Conservation (phyloP, 2,888 invertebrate genomes). For the Epsilonema sp. region DNA sequence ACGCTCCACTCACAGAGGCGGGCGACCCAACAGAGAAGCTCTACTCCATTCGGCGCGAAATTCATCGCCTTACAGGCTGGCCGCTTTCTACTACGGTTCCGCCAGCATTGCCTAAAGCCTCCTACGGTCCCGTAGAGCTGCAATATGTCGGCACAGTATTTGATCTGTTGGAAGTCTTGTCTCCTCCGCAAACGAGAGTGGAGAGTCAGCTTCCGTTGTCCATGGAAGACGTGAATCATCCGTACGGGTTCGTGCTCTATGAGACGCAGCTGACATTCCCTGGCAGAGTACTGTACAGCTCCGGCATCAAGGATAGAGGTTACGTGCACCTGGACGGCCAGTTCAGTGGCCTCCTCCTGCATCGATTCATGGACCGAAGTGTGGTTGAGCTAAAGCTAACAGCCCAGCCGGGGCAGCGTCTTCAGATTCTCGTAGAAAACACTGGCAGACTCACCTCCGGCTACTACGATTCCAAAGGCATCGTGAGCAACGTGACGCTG, state of each 20-base stretch:
- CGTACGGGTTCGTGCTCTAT: slow-evolving; percentile 18
- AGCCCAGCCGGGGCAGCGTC: slow-evolving; percentile 9
- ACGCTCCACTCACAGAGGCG: slow-evolving; percentile 10
- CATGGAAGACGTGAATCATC: slow-evolving; percentile 17
- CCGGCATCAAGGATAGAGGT: slow-evolving; percentile 15
- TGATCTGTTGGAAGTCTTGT: not conserved
- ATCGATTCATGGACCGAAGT: slow-evolving; percentile 29
- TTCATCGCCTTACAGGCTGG: slow-evolving; percentile 12
- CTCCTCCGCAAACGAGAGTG: not conserved
- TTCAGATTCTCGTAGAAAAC: slow-evolving; percentile 44
- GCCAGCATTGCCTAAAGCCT: slow-evolving; percentile 41
- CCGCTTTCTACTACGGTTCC: slow-evolving; percentile 35
- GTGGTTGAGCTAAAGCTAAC: not conserved
- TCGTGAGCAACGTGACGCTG: slow-evolving; percentile 39
- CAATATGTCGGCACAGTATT: not conserved
- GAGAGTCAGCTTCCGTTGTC: slow-evolving; percentile 11
- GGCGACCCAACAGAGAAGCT: slow-evolving; percentile 15
- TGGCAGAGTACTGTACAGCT: slow-evolving; percentile 14
- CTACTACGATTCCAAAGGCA: slow-evolving; percentile 19
- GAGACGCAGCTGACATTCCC: slow-evolving; percentile 12
- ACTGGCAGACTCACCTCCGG: slow-evolving; percentile 57
- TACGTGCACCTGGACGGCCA: slow-evolving; percentile 16
- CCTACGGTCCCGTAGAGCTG: slow-evolving; percentile 13
- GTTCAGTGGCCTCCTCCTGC: slow-evolving; percentile 10
- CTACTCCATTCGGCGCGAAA: slow-evolving; percentile 17